Evolutionary conservation across 2,797 vertebrate genomes (phyloP).

Genomic region (Holocentrus rufus): DNA sequence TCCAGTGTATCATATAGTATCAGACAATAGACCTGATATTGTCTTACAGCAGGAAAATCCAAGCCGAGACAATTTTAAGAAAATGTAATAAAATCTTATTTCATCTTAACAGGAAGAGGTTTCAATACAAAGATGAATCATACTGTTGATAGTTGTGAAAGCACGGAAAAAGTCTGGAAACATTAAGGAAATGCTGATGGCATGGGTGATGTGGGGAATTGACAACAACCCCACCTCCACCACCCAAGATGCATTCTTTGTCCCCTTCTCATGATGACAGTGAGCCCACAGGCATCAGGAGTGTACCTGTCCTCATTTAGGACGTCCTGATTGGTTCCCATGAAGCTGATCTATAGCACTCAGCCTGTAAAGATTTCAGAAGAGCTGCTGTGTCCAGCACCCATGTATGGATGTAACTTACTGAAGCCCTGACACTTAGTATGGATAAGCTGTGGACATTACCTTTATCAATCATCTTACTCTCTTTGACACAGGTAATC

Average conservation of each 20-base stretch:
- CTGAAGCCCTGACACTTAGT: constrained; percentile 34
- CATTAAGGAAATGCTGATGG: constrained; percentile 22
- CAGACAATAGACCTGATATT: constrained; percentile 49
- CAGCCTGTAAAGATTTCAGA: constrained; percentile 66
- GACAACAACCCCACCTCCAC: constrained; percentile 31
- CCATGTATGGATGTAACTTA: constrained; percentile 53
- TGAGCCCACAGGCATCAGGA: constrained; percentile 70
- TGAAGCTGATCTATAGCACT: constrained; percentile 60
- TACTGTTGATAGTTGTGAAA: background rate
- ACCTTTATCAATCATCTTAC: constrained; percentile 60
- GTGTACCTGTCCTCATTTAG: constrained; percentile 75
- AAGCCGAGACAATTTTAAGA: background rate
- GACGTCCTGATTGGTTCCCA: constrained; percentile 79
- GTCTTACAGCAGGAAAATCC: constrained; percentile 2
- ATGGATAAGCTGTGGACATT: constrained; percentile 71
- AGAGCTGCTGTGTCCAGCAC: constrained; percentile 44
- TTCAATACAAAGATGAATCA: background rate
- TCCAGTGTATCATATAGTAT: background rate
- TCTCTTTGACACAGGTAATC: constrained; percentile 79
- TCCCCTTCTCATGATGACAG: constrained; percentile 75
- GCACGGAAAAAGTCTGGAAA: background rate
- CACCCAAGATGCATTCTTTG: constrained; percentile 42
- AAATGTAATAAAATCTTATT: background rate
- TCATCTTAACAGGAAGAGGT: background rate
- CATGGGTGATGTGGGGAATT: constrained; percentile 8